Base-by-base conservation (phyloP, 2,888 invertebrate species). In the Thera britannica region DNA sequence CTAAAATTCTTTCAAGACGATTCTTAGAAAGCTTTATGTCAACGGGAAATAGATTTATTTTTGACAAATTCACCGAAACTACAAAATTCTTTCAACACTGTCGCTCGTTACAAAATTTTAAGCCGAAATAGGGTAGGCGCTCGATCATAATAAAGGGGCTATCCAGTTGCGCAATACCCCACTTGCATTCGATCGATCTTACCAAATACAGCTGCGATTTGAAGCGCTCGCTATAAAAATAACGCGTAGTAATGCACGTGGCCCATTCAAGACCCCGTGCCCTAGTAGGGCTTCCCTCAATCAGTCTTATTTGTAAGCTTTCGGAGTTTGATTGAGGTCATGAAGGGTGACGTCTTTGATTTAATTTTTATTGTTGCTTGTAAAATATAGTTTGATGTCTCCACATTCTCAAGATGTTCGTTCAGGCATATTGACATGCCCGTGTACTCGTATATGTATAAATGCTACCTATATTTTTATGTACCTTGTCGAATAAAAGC, bases 221-320 rank as follows among this genome's bases (percentile, higher is more conserved):
- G 57, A 34, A 41, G 11, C 38, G 5, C 38, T 52, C 52, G 58
- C 65, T 60, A 58, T 64, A 71, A 66, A 68, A 71, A 73, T 71
- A 69, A 66, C 64, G 65, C 70, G 67, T 55, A 68, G 41, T 65
- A 46, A 52, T 65, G 62, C 73, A 73, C 73, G 72, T 73, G 73
- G 67, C 66, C 65, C 68, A 66, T 70, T 70, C 52, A 62, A 67
- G 66, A 63, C 65, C 68, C 67, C 67, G 23, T 73, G 69, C 67
- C 73, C 73, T 66, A 71, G 1, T 62, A 68, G 72, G 59, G 54
- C 68, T 75, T 74, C 76, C 73, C 75, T 73, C 68, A 75, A 68
- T 62, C 54, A 41, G 51, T 67, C 67, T 54, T 58, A 62, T 67
- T 67, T 62, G 54, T 60, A 41, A 57, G 36, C 55, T 68, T 68